Evolutionary conservation across 2,797 vertebrate genomes (phyloP).

Genomic region (Phataginus tetradactyla): DNA sequence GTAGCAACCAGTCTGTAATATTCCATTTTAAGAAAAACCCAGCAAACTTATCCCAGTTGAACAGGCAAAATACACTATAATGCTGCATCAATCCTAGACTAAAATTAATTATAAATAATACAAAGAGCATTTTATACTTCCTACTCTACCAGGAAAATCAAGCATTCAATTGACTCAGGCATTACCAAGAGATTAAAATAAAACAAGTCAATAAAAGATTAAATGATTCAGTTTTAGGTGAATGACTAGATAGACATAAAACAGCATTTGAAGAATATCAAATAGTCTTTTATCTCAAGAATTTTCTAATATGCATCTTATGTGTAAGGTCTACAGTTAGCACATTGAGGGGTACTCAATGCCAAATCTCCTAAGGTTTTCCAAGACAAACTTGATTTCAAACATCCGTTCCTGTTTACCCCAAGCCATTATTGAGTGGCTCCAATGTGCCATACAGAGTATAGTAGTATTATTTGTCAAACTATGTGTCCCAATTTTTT

Average conservation of each 20-base stretch:
- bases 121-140: background rate
- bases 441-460: background rate
- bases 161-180: background rate
- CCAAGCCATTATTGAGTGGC: background rate
- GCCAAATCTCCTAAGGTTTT: background rate
- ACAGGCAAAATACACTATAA: background rate
- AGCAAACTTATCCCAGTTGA: background rate
- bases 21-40: background rate
- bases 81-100: background rate
- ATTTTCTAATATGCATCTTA: background rate
- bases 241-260: background rate
- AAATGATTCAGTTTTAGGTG: background rate
- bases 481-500: background rate
- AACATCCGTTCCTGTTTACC: background rate
- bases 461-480: background rate
- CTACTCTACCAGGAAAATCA: background rate
- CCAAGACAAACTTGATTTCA: background rate
- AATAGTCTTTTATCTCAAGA: background rate
- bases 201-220: background rate
- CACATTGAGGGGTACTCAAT: background rate
- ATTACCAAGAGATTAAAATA: background rate
- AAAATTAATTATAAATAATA: conserved; percentile 8
- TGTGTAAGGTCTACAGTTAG: background rate
- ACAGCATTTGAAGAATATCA: background rate
- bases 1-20: background rate